These are phyloP conservation scores for Megastigmus dorsalis DNA, from an alignment of 2,888 invertebrate genomes.

Conservation along the genomic window DNA sequence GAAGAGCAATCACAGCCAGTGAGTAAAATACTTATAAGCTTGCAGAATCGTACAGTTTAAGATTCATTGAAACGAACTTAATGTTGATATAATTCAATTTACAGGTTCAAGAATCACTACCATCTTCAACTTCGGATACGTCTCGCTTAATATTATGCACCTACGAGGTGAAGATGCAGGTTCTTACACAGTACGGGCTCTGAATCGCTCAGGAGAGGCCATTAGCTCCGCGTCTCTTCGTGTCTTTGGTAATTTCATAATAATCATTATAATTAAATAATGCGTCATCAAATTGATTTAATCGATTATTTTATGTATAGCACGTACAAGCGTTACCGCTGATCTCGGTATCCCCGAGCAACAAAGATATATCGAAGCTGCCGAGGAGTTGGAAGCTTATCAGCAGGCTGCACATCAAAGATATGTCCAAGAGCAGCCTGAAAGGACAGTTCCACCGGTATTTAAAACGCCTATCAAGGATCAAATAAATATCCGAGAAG, in stretches of 20 bases:
- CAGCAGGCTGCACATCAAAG: conserved; percentile 88
- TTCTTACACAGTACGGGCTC: conserved; percentile 93
- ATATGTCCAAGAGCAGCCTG: conserved; percentile 86
- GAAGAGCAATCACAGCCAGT: conserved; percentile 95
- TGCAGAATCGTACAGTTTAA: background rate
- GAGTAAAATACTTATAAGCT: conserved; percentile 59
- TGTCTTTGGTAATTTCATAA: conserved; percentile 77
- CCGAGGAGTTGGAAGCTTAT: conserved; percentile 92
- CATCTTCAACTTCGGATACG: conserved; percentile 98
- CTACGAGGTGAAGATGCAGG: conserved; percentile 98
- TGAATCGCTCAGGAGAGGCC: conserved; percentile 93
- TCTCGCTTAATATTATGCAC: conserved; percentile 98
- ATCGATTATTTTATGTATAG: conserved; percentile 60
- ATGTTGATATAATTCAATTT: too few species aligned
- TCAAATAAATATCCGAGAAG: conserved; percentile 90
- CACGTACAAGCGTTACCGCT: conserved; percentile 88
- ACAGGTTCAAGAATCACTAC: conserved; percentile 47
- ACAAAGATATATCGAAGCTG: conserved; percentile 92
- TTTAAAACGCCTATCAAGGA: conserved; percentile 93
- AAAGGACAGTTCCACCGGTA: conserved; percentile 87
- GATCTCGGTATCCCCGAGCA: conserved; percentile 94
- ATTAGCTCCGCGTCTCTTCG: conserved; percentile 87
- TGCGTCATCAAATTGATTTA: conserved; percentile 6
- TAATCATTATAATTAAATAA: background rate
- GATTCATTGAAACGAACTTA: too few species aligned